Percentiles rank a stretch among this genome's conserved stretches.
phyloP scores from a whole-genome alignment of 2,113 vertebrate species.

The Sander vitreus region DNA sequence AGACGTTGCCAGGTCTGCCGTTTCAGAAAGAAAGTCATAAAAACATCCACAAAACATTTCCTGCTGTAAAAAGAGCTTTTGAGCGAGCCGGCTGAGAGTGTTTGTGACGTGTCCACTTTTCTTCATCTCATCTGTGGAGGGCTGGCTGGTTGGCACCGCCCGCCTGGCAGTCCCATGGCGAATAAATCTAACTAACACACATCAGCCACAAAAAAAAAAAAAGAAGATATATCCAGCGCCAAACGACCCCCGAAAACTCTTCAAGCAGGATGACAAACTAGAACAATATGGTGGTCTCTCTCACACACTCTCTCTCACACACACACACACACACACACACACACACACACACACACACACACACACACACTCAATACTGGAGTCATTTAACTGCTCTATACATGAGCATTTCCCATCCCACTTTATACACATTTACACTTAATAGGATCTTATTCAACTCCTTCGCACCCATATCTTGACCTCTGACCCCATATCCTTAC shows the following conservation, averaged over 20 bases:
- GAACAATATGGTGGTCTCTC: conserved; percentile 24
- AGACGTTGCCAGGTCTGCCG: conserved; percentile 6
- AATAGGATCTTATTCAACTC: conserved; percentile 18
- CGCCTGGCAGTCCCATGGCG: conserved; percentile 74
- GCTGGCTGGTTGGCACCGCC: conserved; percentile 55
- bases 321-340: conserved; percentile 3
- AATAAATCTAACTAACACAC: conserved; percentile 48
- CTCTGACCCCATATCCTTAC: conserved; percentile 23
- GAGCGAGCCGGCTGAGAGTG: conserved; percentile 13
- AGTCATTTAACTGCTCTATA: conserved; percentile 65
- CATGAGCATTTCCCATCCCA: conserved; percentile 50
- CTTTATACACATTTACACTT: conserved; percentile 71
- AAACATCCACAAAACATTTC: not conserved
- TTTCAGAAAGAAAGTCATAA: not conserved
- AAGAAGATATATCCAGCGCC: conserved; percentile 3
- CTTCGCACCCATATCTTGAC: conserved; percentile 5
- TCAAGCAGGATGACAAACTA: conserved; percentile 45
- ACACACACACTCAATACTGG: conserved; percentile 42
- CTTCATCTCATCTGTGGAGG: conserved; percentile 32
- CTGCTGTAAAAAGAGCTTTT: not conserved
- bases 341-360: conserved; percentile 11
- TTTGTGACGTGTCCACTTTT: not conserved
- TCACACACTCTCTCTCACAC: not conserved
- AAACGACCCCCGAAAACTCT: conserved; percentile 18
- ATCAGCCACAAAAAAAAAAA: not conserved